Evolutionary conservation across 2,888 invertebrate species (phyloP).

Genomic region (Apomyelois bistriatella): DNA sequence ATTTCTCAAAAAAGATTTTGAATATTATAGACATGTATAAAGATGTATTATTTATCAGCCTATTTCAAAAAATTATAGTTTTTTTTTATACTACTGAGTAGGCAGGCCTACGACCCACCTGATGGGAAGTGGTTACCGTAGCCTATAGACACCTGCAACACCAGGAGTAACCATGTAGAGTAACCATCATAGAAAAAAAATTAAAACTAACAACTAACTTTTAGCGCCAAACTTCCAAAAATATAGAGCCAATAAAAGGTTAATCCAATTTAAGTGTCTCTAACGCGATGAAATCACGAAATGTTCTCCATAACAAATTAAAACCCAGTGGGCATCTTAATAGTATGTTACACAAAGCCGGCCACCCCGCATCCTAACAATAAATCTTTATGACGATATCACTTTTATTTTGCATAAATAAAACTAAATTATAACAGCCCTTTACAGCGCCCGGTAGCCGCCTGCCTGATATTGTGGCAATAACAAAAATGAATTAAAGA

Average conservation of each 20-base stretch:
- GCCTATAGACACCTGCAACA: too few species aligned
- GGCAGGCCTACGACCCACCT: too few species aligned
- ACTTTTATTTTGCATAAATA: constrained; percentile 78
- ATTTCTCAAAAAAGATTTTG: too few species aligned
- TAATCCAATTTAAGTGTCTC: constrained; percentile 15
- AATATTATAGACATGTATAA: too few species aligned
- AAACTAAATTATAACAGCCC: constrained; percentile 74
- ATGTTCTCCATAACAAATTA: constrained; percentile 25
- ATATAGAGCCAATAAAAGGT: not conserved
- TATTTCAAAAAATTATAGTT: too few species aligned
- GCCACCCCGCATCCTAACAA: constrained; percentile 48
- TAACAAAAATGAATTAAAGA: constrained; percentile 69
- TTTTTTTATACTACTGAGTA: too few species aligned
- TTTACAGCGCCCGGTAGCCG: constrained; percentile 75
- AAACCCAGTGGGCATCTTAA: constrained; percentile 26
- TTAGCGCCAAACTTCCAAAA: too few species aligned
- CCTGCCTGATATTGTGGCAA: constrained; percentile 75
- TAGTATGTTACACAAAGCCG: constrained; percentile 22
- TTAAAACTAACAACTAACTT: too few species aligned
- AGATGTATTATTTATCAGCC: too few species aligned
- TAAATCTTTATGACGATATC: constrained; percentile 66
- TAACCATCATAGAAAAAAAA: too few species aligned
- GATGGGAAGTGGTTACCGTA: too few species aligned
- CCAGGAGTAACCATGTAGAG: too few species aligned
- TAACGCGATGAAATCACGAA: constrained; percentile 21